Conservation (phyloP, 2,113 vertebrate species). For the Aptenodytes patagonicus region DNA sequence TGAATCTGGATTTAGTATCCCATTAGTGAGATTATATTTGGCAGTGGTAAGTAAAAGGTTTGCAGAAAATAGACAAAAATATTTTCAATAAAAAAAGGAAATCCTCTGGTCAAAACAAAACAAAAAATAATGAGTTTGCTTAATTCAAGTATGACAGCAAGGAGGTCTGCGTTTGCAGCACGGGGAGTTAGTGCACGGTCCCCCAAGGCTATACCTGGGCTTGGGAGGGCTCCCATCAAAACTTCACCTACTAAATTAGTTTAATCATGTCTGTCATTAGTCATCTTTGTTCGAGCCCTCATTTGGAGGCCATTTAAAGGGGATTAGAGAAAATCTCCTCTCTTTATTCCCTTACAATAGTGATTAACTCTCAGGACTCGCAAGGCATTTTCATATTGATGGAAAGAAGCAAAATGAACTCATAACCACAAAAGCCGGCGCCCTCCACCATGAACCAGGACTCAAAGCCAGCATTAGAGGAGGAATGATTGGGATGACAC, state of each 20-base stretch:
- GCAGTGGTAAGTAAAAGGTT: not conserved
- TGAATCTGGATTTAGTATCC: not conserved
- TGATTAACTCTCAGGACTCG: not conserved
- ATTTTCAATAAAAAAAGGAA: not conserved
- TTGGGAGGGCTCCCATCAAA: not conserved
- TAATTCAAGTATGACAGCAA: not conserved
- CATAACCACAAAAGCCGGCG: not conserved
- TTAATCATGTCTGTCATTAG: constrained; percentile 14
- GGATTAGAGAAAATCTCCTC: constrained; percentile 42
- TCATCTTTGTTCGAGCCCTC: not conserved
- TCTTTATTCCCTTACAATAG: not conserved
- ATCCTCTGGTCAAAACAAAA: not conserved
- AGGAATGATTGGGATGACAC: not conserved
- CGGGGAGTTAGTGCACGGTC: not conserved
- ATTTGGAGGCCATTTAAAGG: constrained; percentile 40
- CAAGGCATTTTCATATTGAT: not conserved
- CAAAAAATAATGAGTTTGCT: not conserved
- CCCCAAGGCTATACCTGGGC: not conserved
- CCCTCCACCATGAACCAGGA: not conserved
- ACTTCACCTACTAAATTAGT: not conserved
- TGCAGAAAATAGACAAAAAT: not conserved
- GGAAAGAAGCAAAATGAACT: not conserved
- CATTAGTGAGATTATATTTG: not conserved
- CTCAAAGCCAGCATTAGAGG: not conserved
- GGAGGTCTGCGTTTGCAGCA: not conserved